Evolutionary conservation across 2,113 vertebrate species (phyloP).

Genomic region (Burhinus bistriatus): DNA sequence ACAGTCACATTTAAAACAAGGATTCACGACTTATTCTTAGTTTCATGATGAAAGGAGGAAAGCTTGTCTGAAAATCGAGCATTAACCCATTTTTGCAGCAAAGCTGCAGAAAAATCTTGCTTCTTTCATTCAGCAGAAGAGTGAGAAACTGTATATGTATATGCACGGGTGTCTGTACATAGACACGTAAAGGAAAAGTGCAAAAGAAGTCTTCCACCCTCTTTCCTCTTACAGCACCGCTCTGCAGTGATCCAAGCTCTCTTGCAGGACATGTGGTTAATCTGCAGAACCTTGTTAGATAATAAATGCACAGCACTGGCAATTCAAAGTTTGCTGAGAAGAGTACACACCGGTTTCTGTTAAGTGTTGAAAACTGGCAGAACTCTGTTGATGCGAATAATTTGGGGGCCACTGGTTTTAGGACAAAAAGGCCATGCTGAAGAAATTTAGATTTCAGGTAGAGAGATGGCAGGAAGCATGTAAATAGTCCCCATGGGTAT

Average conservation of each 20-base stretch:
- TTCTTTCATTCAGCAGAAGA: neutral
- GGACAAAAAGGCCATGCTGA: neutral
- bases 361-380: neutral
- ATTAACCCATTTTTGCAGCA: neutral
- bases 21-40: neutral
- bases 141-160: fast-evolving
- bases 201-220: neutral
- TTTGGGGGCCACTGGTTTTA: neutral
- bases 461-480: neutral
- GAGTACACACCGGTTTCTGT: neutral
- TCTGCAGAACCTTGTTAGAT: neutral
- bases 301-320: neutral
- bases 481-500: neutral
- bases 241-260: neutral
- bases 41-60: neutral
- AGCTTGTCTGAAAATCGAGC: neutral
- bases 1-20: neutral
- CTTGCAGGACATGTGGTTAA: neutral
- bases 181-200: neutral
- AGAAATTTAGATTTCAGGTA: neutral
- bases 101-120: neutral
- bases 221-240: neutral
- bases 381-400: neutral
- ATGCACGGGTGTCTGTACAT: neutral
- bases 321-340: neutral